These are phyloP conservation scores for Aptenodytes patagonicus DNA, from an alignment of 2,113 vertebrate genomes.

Conservation along the genomic window DNA sequence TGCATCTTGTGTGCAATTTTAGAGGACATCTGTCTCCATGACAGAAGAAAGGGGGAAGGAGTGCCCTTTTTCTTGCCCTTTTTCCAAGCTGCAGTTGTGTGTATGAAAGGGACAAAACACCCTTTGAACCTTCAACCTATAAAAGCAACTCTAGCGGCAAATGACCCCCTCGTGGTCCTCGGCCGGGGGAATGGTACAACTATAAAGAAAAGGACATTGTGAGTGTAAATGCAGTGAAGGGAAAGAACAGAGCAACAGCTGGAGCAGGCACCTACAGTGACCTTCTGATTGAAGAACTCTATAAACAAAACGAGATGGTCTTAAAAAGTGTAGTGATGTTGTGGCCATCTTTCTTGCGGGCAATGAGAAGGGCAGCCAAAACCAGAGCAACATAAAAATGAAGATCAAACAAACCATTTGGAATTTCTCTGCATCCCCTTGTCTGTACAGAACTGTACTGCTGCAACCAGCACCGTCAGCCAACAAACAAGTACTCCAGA, in stretches of 20 bases:
- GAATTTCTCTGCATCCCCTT: neutral
- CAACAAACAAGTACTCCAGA: constrained; percentile 2
- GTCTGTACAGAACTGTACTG: neutral
- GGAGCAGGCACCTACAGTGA: constrained; percentile 11
- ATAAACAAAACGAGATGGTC: constrained; percentile 7
- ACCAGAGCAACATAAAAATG: neutral
- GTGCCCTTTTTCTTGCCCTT: neutral
- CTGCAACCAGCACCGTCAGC: neutral
- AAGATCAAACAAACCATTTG: constrained; percentile 13
- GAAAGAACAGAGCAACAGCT: constrained; percentile 38
- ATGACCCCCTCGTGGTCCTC: neutral
- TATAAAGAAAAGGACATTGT: constrained; percentile 19
- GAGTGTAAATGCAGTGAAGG: neutral
- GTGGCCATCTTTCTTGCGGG: neutral
- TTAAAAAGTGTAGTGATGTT: neutral
- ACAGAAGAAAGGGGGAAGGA: constrained; percentile 26
- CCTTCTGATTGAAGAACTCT: constrained; percentile 16
- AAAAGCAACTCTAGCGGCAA: constrained; percentile 46
- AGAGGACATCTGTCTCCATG: neutral
- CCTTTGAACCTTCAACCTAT: constrained; percentile 42
- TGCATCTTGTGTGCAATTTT: neutral
- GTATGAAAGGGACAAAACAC: constrained; percentile 7
- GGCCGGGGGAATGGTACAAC: neutral
- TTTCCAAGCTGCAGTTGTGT: neutral
- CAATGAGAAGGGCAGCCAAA: constrained; percentile 30